These are phyloP conservation scores for Parnassius smintheus DNA, from an alignment of 2,888 invertebrate genomes.

Conservation along the genomic window DNA sequence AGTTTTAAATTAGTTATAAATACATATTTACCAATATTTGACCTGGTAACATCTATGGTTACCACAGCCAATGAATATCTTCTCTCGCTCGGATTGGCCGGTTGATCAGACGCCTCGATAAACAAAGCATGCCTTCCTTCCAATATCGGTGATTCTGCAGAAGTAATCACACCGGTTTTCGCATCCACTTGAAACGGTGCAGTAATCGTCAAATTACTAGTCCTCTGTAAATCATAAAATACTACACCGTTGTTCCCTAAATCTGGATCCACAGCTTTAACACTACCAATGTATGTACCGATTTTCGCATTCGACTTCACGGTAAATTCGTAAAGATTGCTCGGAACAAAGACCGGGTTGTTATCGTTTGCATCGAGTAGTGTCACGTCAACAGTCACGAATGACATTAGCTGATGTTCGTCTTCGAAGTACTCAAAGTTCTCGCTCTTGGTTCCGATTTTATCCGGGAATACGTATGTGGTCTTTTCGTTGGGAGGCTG, in stretches of 20 bases:
- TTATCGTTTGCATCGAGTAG: conserved; percentile 95
- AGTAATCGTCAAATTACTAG: conserved; percentile 82
- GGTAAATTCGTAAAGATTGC: conserved; percentile 90
- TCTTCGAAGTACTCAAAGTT: conserved; percentile 71
- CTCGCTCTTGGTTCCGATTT: conserved; percentile 61
- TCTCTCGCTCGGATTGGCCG: conserved; percentile 90
- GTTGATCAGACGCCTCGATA: conserved; percentile 92
- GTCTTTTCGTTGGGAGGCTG: conserved; percentile 60
- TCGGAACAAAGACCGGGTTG: conserved; percentile 91
- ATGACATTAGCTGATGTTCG: conserved; percentile 66
- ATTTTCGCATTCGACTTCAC: conserved; percentile 85
- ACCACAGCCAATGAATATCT: conserved; percentile 92
- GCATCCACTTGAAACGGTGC: conserved; percentile 87
- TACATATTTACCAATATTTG: conserved; percentile 64
- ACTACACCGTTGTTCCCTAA: conserved; percentile 87
- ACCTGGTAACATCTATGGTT: conserved; percentile 86
- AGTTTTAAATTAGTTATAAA: too few relatives aligned
- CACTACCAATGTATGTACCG: conserved; percentile 88
- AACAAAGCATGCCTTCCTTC: conserved; percentile 90
- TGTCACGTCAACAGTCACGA: conserved; percentile 89
- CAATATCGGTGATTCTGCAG: conserved; percentile 83
- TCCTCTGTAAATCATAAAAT: conserved; percentile 86
- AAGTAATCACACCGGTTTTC: conserved; percentile 85
- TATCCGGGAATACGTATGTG: conserved; percentile 73
- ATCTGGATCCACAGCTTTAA: conserved; percentile 92